A percentile compares a stretch with the other conserved stretches of the same genome.
These are phyloP conservation scores for Petaurus breviceps DNA, from an alignment of 2,113 vertebrate genomes.

Conservation along the genomic window DNA sequence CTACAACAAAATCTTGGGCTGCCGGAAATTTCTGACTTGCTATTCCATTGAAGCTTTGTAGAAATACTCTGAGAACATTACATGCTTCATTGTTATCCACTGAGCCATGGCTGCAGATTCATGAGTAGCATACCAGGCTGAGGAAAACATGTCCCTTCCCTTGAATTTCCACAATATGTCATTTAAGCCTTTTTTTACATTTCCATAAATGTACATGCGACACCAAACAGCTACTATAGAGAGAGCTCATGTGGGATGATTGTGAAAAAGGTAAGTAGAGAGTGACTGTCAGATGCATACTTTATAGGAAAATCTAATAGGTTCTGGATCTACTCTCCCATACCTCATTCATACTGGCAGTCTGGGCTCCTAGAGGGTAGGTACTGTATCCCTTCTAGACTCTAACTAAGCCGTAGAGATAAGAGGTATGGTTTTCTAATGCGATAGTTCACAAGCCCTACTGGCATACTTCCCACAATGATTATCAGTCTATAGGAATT, in stretches of 20 bases:
- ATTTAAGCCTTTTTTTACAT: background rate
- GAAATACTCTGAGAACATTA: conserved; percentile 30
- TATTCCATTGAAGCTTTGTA: background rate
- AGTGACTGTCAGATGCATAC: background rate
- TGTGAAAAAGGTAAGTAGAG: background rate
- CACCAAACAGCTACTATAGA: background rate
- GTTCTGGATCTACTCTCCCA: background rate
- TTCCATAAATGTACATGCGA: background rate
- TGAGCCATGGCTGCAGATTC: conserved; percentile 26
- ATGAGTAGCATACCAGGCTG: background rate
- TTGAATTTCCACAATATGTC: background rate
- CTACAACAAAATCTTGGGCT: background rate
- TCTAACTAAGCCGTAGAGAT: background rate
- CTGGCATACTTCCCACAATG: background rate
- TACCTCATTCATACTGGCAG: background rate
- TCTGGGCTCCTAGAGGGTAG: background rate
- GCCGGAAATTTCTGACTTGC: conserved; percentile 7
- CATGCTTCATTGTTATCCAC: conserved; percentile 1
- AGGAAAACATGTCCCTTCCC: background rate
- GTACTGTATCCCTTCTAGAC: background rate
- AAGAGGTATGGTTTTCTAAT: background rate
- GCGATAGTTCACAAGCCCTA: background rate
- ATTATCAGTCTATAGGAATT: background rate
- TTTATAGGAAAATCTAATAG: background rate
- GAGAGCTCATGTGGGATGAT: background rate